phyloP scores from a whole-genome alignment of 2,888 invertebrate genomes.

The Drosophila paracracens region DNA sequence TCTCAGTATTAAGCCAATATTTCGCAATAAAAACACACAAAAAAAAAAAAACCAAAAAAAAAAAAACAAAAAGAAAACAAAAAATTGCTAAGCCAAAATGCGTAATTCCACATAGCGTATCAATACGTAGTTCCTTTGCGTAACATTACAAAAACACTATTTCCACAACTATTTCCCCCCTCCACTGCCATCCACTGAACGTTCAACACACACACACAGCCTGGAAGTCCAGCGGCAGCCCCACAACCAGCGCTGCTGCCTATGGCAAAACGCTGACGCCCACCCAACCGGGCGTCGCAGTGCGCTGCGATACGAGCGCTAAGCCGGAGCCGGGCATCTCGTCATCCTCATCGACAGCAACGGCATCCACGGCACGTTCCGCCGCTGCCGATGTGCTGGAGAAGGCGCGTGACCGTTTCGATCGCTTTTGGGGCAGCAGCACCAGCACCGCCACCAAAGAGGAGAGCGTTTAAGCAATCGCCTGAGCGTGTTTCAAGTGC shows the following conservation, averaged over 20 bases:
- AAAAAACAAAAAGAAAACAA: constrained; percentile 9
- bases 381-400: constrained; percentile 91
- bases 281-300: constrained; percentile 69
- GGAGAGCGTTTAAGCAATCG: constrained; percentile 85
- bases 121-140: constrained; percentile 72
- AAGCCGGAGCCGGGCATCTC: constrained; percentile 53
- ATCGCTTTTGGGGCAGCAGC: constrained; percentile 92
- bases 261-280: constrained; percentile 72
- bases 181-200: constrained; percentile 67
- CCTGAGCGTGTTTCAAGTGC: constrained; percentile 43
- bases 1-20: constrained; percentile 59
- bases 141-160: constrained; percentile 78
- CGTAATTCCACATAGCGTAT: constrained; percentile 62
- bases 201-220: constrained; percentile 63
- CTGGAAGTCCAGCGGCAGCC: constrained; percentile 79
- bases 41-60: constrained; percentile 4
- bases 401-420: constrained; percentile 92
- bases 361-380: constrained; percentile 79
- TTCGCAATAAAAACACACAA: constrained; percentile 28
- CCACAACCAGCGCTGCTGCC: constrained; percentile 66
- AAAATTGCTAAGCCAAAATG: constrained; percentile 43
- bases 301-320: constrained; percentile 56
- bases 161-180: constrained; percentile 80
- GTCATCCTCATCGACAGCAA: constrained; percentile 72
- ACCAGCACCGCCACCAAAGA: constrained; percentile 86